phyloP scores from a whole-genome alignment of 2,113 vertebrate species.

The Rattus rattus region DNA sequence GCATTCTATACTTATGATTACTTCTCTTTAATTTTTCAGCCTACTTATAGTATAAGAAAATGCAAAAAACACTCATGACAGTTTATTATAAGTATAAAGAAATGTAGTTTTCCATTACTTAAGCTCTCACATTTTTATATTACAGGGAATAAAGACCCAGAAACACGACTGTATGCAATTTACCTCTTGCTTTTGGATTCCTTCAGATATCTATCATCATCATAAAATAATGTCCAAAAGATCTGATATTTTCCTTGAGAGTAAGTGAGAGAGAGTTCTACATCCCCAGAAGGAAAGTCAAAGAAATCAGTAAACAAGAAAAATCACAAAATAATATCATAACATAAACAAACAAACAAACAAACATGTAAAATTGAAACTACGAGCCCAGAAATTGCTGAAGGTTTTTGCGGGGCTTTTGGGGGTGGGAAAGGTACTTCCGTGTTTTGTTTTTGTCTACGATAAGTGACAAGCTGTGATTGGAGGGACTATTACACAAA shows the following conservation, averaged over 20 bases:
- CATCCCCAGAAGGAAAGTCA: background rate
- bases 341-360: background rate
- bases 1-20: background rate
- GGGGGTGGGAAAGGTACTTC: too few relatives aligned
- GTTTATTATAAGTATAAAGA: background rate
- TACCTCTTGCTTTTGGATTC: background rate
- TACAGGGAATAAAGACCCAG: background rate
- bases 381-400: background rate
- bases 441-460: background rate
- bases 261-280: background rate
- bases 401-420: too few relatives aligned
- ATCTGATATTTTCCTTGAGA: background rate
- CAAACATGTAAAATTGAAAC: background rate
- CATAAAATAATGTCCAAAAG: background rate
- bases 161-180: background rate
- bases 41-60: background rate
- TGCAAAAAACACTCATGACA: background rate
- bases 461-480: conserved; percentile 15
- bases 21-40: background rate
- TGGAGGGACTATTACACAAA: background rate
- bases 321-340: background rate
- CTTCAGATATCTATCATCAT: conserved; percentile 6
- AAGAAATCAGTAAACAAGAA: conserved; percentile 2
- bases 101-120: background rate
- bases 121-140: background rate